Evolutionary conservation across 2,888 invertebrate species (phyloP), one percentile per base, ranked within the genome.

Genomic region (Cordylochernes scorpioides): DNA sequence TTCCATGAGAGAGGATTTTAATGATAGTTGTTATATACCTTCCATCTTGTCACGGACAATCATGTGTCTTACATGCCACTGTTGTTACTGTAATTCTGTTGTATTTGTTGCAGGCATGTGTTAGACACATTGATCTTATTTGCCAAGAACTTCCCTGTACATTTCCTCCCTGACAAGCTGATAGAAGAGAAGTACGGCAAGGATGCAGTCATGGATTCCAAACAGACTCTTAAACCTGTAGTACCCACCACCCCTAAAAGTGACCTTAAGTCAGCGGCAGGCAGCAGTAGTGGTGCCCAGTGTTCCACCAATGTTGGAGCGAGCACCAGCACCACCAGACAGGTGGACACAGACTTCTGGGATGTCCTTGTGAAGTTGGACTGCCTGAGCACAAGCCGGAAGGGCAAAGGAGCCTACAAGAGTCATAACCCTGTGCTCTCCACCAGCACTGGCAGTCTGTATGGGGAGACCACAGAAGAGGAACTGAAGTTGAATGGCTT

Each of bases 111-210:
- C 41, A 63, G 68, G 34, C 71, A 73, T 46, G 66, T 71, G 1
- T 50, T 74, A 26, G 78, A 80, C 45, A 57, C 75, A 25, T 55
- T 82, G 30, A 72, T 73, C 42, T 69, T 71, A 12, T 52, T 80
- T 38, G 74, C 77, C 2, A 74, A 73, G 51, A 66, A 67, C 46
- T 78, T 75, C 21, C 39, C 40, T 12, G 29, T 39, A 24, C 38
- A 40, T 28, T 40, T 40, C 25, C 19, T 40, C 12, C 36, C 37
- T 14, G 34, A 39, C 16, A 24, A 31, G 10, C 28, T 17, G 17
- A 37, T 31, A 28, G 32, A 34, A 9, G 29, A 26, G 8, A 36
- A 36, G 25, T 8, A 15, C 12, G 27, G 27, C 10, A 30, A 32
- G 4, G 17, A 10, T 17, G 15, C 14, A 12, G 24, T 15, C 13